Conservation (phyloP, 2,888 invertebrate genomes). For the Dione juno region DNA sequence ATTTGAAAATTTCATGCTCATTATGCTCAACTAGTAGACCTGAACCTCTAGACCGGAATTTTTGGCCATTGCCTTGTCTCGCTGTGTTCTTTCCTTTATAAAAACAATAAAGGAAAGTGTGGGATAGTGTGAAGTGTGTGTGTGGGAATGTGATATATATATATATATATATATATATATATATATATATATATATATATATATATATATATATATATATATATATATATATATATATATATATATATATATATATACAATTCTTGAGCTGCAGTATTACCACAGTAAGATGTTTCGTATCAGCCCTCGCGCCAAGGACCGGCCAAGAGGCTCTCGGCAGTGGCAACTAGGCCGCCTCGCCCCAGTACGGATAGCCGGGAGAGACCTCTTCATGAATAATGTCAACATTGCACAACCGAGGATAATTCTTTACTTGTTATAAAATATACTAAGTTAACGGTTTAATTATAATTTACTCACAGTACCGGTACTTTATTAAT, state of each 20-base stretch:
- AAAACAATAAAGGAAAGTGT: background rate
- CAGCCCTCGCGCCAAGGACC: conserved; percentile 37
- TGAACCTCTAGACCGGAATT: no score
- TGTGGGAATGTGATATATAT: no score
- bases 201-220: conserved; percentile 9
- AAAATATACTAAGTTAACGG: background rate
- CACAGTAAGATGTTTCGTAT: conserved; percentile 35
- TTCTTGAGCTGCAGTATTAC: conserved; percentile 17
- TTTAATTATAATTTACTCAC: background rate
- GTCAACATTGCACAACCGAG: conserved; percentile 32
- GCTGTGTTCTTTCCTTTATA: background rate
- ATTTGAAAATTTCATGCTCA: no score
- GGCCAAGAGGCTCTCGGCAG: conserved; percentile 38
- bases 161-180: background rate
- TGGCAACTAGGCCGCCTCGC: conserved; percentile 41
- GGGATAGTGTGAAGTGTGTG: no score
- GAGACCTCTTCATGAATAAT: conserved; percentile 35
- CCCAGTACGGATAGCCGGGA: conserved; percentile 22
- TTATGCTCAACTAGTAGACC: no score
- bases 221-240: background rate
- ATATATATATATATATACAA: conserved; percentile 9
- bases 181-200: conserved; percentile 1
- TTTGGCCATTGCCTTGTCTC: no score
- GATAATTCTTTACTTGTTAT: conserved; percentile 10
- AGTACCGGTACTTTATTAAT: no score